A percentile compares a stretch with the other conserved stretches of the same genome.
phyloP scores from a whole-genome alignment of 1,140 invertebrate species.

The Micrasema minimum region DNA sequence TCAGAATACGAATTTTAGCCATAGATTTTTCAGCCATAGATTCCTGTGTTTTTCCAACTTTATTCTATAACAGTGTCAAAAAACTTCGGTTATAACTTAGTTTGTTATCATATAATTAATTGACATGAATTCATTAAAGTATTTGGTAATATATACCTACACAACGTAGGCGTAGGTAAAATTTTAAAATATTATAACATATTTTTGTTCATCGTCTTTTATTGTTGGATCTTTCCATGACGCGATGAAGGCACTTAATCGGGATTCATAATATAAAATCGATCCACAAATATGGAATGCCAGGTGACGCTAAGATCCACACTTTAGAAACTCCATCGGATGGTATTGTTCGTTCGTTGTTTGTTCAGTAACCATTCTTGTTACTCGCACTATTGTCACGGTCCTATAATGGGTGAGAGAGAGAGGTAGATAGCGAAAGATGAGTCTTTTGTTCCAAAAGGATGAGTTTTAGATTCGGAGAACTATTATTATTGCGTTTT shows the following conservation, averaged over 20 bases:
- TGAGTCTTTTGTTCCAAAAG: constrained; percentile 46
- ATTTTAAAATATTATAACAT: too few species aligned
- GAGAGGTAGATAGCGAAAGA: constrained; percentile 31
- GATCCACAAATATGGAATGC: constrained; percentile 1
- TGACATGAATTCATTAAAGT: too few species aligned
- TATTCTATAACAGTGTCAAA: too few species aligned
- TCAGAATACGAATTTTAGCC: too few species aligned
- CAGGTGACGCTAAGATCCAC: constrained; percentile 15
- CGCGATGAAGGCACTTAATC: background rate
- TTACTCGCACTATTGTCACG: constrained; percentile 47
- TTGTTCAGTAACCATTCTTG: constrained; percentile 50
- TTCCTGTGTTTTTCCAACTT: too few species aligned
- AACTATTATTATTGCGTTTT: constrained; percentile 49
- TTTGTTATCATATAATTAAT: too few species aligned
- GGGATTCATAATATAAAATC: constrained; percentile 6
- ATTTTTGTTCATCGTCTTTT: too few species aligned
- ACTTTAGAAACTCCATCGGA: constrained; percentile 5
- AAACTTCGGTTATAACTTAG: too few species aligned
- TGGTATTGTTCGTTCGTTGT: constrained; percentile 45
- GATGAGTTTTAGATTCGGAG: constrained; percentile 44
- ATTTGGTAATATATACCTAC: too few species aligned
- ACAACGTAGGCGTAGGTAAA: too few species aligned
- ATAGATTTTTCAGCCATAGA: too few species aligned
- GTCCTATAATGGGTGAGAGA: constrained; percentile 33
- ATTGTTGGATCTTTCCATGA: too few species aligned